phyloP scores from a whole-genome alignment of 2,113 vertebrate genomes.

The Thunnus thynnus region DNA sequence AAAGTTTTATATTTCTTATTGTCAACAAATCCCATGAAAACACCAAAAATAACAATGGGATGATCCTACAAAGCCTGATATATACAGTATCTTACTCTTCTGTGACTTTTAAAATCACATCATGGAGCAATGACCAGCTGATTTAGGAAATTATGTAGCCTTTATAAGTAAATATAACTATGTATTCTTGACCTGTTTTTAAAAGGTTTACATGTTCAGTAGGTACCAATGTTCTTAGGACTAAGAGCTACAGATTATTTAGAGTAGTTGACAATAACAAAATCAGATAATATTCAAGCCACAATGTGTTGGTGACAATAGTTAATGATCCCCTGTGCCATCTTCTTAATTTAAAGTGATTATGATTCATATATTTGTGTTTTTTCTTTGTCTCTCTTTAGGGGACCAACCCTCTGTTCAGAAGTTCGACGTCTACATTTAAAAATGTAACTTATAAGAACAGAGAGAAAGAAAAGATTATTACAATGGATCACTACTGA shows the following conservation, averaged over 20 bases:
- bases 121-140: too few relatives aligned
- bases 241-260: too few relatives aligned
- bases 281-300: background rate
- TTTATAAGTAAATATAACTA: too few relatives aligned
- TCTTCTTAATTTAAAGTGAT: background rate
- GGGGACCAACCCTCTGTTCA: slow-evolving; percentile 97
- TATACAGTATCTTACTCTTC: too few relatives aligned
- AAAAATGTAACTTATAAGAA: slow-evolving; percentile 97
- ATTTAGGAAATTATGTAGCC: too few relatives aligned
- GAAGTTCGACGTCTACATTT: slow-evolving; percentile 95
- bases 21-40: too few relatives aligned
- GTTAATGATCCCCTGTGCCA: background rate
- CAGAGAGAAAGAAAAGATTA: slow-evolving; percentile 85
- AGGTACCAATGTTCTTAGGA: too few relatives aligned
- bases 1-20: background rate
- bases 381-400: slow-evolving; percentile 73
- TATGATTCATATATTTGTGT: slow-evolving; percentile 14
- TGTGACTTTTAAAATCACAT: too few relatives aligned
- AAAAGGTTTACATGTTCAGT: too few relatives aligned
- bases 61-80: too few relatives aligned
- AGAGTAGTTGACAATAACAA: background rate
- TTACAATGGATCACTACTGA: slow-evolving; percentile 81
- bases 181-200: too few relatives aligned
- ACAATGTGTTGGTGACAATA: background rate
- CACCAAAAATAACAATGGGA: too few relatives aligned